A percentile compares a stretch with the other conserved stretches of the same genome.
Conservation (phyloP, 1,140 invertebrate species). For the Adelges cooleyi region DNA sequence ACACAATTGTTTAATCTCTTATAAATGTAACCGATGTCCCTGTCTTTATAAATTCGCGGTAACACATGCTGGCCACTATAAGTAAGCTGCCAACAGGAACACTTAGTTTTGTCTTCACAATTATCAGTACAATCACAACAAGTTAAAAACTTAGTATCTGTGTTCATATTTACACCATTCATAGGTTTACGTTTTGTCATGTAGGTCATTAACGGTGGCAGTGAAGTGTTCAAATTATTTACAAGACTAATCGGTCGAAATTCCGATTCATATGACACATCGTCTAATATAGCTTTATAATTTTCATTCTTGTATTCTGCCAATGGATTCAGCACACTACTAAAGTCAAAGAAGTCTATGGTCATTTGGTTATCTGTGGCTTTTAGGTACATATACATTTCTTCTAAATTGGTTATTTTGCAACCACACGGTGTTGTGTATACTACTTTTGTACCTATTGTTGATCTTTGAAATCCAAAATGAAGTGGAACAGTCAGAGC, state of each 20-base stretch:
- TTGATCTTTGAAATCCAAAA: conserved; percentile 64
- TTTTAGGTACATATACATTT: conserved; percentile 66
- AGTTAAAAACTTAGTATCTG: conserved; percentile 72
- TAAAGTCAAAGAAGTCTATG: conserved; percentile 84
- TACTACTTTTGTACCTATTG: conserved; percentile 41
- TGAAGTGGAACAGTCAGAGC: conserved; percentile 72
- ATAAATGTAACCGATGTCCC: conserved; percentile 66
- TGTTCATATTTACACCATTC: conserved; percentile 71
- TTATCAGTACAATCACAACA: conserved; percentile 88
- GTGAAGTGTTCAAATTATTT: conserved; percentile 71
- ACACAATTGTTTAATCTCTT: conserved; percentile 70
- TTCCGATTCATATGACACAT: conserved; percentile 69
- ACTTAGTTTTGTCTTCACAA: conserved; percentile 75
- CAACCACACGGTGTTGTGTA: conserved; percentile 82
- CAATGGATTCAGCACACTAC: conserved; percentile 61
- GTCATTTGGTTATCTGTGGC: conserved; percentile 58
- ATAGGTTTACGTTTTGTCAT: conserved; percentile 69
- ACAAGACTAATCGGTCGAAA: conserved; percentile 78
- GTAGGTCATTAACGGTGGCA: conserved; percentile 77
- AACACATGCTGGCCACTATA: conserved; percentile 51
- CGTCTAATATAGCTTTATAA: conserved; percentile 37
- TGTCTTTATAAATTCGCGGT: conserved; percentile 38
- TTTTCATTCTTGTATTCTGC: conserved; percentile 51
- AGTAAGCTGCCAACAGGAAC: conserved; percentile 83
- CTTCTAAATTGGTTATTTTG: conserved; percentile 60